A percentile compares a stretch with the other conserved stretches of the same genome.
Conservation (phyloP, 2,888 invertebrate species). For the Ctenicera cuprea region DNA sequence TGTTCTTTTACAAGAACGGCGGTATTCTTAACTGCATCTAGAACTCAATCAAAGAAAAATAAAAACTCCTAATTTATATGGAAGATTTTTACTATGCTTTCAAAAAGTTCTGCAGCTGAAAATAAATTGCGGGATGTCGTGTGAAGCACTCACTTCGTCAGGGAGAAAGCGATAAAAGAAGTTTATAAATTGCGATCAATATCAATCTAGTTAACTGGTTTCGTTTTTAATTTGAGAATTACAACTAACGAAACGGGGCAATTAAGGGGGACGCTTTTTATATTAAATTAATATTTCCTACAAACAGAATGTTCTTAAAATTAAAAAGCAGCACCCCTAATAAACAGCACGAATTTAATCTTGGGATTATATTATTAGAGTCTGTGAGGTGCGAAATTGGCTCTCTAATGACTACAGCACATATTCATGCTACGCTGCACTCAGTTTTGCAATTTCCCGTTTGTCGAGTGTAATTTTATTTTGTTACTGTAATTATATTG, state of each 20-base stretch:
- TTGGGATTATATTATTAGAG: conserved; percentile 66
- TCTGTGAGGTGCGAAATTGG: conserved; percentile 69
- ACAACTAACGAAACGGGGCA: conserved; percentile 30
- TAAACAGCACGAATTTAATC: conserved; percentile 55
- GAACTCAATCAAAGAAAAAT: conserved; percentile 53
- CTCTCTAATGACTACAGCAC: conserved; percentile 63
- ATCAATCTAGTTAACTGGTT: conserved; percentile 46
- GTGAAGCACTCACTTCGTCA: conserved; percentile 41
- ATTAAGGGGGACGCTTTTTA: conserved; percentile 23
- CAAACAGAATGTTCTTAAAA: conserved; percentile 39
- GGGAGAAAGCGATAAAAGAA: conserved; percentile 31
- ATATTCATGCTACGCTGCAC: conserved; percentile 52
- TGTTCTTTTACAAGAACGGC: not conserved
- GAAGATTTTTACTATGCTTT: conserved; percentile 54
- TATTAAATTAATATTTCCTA: conserved; percentile 30
- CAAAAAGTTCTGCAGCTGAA: conserved; percentile 48
- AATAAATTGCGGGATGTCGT: conserved; percentile 55
- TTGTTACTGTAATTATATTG: conserved; percentile 38
- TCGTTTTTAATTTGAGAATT: conserved; percentile 38
- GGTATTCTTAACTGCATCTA: conserved; percentile 25
- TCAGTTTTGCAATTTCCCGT: conserved; percentile 50
- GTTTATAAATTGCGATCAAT: conserved; percentile 49
- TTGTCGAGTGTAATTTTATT: conserved; percentile 44
- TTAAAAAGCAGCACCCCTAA: conserved; percentile 41
- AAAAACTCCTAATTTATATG: conserved; percentile 56